Base-by-base conservation (phyloP, 2,888 invertebrate species). In the Hoplodrina blanda region DNA sequence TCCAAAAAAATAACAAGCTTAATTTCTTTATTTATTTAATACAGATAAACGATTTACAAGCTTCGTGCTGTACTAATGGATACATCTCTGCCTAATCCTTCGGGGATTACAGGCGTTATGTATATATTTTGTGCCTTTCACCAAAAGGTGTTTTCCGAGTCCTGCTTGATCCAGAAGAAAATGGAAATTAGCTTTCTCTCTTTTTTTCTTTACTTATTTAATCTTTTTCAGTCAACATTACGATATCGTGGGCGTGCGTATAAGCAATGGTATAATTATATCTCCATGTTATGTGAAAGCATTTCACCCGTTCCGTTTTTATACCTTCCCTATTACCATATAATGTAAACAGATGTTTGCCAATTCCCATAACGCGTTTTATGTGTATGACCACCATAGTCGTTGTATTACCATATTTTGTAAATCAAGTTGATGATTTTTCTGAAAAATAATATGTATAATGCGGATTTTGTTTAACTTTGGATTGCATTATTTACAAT, bases 271-370 rank as follows among this genome's bases (percentile, higher is more conserved):
- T 41, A 13, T 37, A 37, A 37, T 1, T 37, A 37, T 13, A 41
- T 41, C 41, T 1, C 13, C 55, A 41, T 65, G 41, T 70, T 65
- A 64, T 55, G 20, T 20, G 11, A 11, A 41, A 20, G 6, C 20
- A 49, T 55, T 55, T 46, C 11, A 30, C 6, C 0, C 65, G 1
- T 37, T 49, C 13, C 30, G 0, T 6, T 49, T 46, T 75, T 65
- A 74, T 49, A 44, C n/a, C n/a, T n/a, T 41, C n/a, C 30, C 11
- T 50, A 20, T 75, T 65, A 49, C 64, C 30, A 74, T 55, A 41
- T 7, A 1, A 30, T 20, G 74, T 65, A 71, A 71, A 74, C 20
- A 30, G 11, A 55, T 71, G 67, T 65, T 75, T 75, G 41, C 17
- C 76, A 25, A 75, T 66, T 11, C 33, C 54, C 19, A 66, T 44